Percentiles rank a stretch among this genome's conserved stretches.
Evolutionary conservation across 1,140 invertebrate species (phyloP).

Genomic region (Branchinecta lindahli): DNA sequence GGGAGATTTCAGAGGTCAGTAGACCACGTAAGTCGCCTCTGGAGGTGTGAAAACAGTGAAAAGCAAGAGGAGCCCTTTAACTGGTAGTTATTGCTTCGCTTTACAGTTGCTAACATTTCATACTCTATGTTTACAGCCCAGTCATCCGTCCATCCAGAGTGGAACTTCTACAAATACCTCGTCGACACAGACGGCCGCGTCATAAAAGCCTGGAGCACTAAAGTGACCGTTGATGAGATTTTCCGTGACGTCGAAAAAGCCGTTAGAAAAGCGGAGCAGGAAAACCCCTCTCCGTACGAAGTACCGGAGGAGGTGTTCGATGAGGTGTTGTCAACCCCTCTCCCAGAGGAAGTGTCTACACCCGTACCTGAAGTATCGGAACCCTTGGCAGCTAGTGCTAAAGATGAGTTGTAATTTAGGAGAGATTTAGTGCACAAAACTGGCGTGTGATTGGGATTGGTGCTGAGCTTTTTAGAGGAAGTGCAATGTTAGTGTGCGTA

Average conservation of each 20-base stretch:
- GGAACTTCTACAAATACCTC: conserved; percentile 43
- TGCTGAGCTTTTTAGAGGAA: too few relatives aligned
- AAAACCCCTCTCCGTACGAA: neutral
- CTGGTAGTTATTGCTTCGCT: neutral
- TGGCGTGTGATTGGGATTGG: too few relatives aligned
- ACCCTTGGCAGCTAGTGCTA: too few relatives aligned
- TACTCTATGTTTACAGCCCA: conserved; percentile 26
- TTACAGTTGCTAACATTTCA: neutral
- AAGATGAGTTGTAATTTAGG: too few relatives aligned
- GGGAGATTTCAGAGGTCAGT: too few relatives aligned
- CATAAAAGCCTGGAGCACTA: conserved; percentile 33
- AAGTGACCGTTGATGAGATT: conserved; percentile 31
- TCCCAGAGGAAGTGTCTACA: too few relatives aligned
- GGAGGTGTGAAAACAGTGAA: too few relatives aligned
- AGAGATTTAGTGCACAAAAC: too few relatives aligned
- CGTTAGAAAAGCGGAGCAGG: conserved; percentile 21
- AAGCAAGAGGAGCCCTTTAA: too few relatives aligned
- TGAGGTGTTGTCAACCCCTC: neutral
- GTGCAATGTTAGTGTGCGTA: too few relatives aligned
- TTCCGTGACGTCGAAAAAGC: conserved; percentile 29
- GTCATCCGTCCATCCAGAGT: conserved; percentile 30
- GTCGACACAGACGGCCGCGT: conserved; percentile 34
- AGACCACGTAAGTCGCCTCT: too few relatives aligned
- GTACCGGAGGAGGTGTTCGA: neutral
- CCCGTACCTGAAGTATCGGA: too few relatives aligned